These are phyloP conservation scores for Noturus placidus DNA, from an alignment of 2,113 vertebrate genomes.

Conservation along the genomic window DNA sequence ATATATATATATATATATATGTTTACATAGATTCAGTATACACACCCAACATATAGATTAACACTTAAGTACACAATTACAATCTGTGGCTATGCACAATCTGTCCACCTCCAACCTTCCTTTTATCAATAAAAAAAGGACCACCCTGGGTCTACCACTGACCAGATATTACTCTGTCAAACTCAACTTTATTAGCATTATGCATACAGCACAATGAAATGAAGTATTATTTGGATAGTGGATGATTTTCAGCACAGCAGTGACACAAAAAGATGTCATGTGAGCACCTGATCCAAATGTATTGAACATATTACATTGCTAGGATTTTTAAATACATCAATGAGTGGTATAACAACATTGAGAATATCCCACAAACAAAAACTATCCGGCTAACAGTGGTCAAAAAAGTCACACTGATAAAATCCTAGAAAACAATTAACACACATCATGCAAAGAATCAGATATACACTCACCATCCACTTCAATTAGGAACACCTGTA, in stretches of 20 bases:
- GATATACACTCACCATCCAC: background rate
- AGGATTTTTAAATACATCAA: background rate
- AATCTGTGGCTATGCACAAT: background rate
- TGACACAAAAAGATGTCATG: background rate
- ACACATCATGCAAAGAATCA: background rate
- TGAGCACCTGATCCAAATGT: background rate
- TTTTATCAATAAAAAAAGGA: background rate
- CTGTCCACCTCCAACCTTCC: background rate
- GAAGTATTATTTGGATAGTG: background rate
- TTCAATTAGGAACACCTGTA: too few relatives aligned
- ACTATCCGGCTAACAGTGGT: background rate
- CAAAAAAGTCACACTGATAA: background rate
- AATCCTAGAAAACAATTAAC: background rate
- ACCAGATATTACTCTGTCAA: background rate
- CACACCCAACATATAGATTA: background rate
- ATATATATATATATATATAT: too few relatives aligned
- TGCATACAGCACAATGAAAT: background rate
- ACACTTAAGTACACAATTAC: background rate
- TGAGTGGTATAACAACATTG: background rate
- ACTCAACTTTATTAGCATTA: background rate
- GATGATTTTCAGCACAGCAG: slow-evolving; percentile 1
- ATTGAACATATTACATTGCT: background rate
- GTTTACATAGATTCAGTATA: too few relatives aligned
- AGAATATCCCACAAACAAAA: background rate
- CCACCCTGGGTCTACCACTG: background rate